A percentile compares a stretch with the other conserved stretches of the same genome.
Conservation (phyloP, 2,113 vertebrate species). For the Apteryx mantelli region DNA sequence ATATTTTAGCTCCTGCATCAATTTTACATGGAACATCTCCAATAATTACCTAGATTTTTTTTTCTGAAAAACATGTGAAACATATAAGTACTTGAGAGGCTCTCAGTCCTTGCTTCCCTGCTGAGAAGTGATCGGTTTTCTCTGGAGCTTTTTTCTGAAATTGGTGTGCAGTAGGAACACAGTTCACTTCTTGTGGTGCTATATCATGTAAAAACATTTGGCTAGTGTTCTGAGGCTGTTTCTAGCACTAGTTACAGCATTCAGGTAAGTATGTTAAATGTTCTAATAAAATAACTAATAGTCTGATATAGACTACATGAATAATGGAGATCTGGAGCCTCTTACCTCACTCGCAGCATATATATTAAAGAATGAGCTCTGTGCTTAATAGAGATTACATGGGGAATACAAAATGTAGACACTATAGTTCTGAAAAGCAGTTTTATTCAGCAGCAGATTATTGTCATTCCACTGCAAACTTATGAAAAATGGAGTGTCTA, state of each 20-base stretch:
- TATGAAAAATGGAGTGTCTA: not conserved
- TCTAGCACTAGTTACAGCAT: not conserved
- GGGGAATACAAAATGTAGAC: not conserved
- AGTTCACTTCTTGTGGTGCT: not conserved
- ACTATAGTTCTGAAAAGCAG: constrained; percentile 20
- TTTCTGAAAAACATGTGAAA: not conserved
- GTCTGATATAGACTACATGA: not conserved
- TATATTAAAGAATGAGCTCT: not conserved
- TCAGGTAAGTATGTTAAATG: not conserved
- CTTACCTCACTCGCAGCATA: not conserved
- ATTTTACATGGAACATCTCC: not conserved
- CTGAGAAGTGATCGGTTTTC: not conserved
- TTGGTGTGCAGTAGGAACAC: not conserved
- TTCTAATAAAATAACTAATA: constrained; percentile 5
- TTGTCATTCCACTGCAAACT: constrained; percentile 8
- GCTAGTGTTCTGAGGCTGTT: constrained; percentile 5
- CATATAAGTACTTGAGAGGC: not conserved
- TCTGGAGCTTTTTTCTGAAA: not conserved
- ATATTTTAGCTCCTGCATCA: not conserved
- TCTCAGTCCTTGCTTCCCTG: not conserved
- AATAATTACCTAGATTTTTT: not conserved
- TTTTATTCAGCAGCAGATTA: constrained; percentile 42
- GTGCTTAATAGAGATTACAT: not conserved
- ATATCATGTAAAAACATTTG: not conserved
- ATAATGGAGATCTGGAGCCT: not conserved